phyloP scores from a whole-genome alignment of 2,113 vertebrate genomes.

The Columba janthina region DNA sequence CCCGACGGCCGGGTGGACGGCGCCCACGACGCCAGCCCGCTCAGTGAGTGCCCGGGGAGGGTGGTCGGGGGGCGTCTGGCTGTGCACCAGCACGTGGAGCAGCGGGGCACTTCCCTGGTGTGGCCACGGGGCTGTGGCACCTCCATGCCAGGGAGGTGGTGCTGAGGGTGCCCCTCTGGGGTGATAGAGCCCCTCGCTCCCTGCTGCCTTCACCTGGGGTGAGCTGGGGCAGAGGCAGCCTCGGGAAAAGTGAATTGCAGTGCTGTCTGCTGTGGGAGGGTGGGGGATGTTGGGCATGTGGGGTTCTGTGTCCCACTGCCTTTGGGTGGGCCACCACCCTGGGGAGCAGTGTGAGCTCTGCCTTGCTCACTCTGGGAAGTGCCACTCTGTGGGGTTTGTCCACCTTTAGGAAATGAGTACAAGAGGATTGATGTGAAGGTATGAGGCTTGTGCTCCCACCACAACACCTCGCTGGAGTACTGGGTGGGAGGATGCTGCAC shows the following conservation, averaged over 20 bases:
- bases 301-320: accelerated
- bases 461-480: accelerated
- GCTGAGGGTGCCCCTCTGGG: not conserved
- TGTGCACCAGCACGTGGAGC: not conserved
- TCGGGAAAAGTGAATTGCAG: not conserved
- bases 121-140: not conserved
- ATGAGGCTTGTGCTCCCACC: accelerated
- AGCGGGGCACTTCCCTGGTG: too few relatives aligned
- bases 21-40: conserved; percentile 87
- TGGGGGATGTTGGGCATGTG: too few relatives aligned
- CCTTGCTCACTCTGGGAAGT: not conserved
- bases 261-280: too few relatives aligned
- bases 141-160: not conserved
- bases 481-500: not conserved
- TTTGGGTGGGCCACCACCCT: not conserved
- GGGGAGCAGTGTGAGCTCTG: not conserved
- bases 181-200: not conserved
- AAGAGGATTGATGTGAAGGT: accelerated
- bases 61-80: not conserved
- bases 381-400: accelerated
- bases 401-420: accelerated
- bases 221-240: not conserved
- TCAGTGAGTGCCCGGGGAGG: conserved; percentile 84
- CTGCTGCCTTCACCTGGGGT: too few relatives aligned
- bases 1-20: conserved; percentile 95